Evolutionary conservation across 2,113 vertebrate genomes (phyloP).

Genomic region (Xyliphius kryptos): DNA sequence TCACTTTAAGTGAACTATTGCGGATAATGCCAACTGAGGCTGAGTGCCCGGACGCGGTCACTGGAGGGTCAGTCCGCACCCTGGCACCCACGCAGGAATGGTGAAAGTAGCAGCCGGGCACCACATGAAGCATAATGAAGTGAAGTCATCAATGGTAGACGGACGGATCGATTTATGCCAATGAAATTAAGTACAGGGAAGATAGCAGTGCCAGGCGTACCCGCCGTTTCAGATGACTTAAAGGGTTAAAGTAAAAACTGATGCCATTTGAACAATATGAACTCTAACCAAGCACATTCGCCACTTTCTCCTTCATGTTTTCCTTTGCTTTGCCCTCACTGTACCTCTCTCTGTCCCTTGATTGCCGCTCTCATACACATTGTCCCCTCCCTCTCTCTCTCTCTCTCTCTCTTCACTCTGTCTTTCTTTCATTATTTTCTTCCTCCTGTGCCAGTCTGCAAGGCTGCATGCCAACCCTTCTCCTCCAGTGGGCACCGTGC

Average conservation of each 20-base stretch:
- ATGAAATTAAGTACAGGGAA: slow-evolving; percentile 1
- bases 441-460: slow-evolving; percentile 58
- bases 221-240: background rate
- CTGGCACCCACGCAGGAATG: background rate
- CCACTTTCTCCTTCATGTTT: too few relatives aligned
- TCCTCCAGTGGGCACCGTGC: slow-evolving; percentile 64
- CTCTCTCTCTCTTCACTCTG: slow-evolving; percentile 48
- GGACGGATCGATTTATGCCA: slow-evolving; percentile 2
- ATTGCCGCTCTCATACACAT: too few relatives aligned
- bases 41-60: background rate
- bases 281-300: too few relatives aligned
- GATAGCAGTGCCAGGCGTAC: background rate
- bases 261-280: too few relatives aligned
- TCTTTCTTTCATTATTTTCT: slow-evolving; percentile 55
- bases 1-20: too few relatives aligned
- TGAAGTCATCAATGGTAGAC: slow-evolving; percentile 10
- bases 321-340: too few relatives aligned
- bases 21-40: too few relatives aligned
- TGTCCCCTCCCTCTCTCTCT: slow-evolving; percentile 15
- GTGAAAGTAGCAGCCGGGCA: slow-evolving; percentile 9
- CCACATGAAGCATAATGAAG: slow-evolving; percentile 19
- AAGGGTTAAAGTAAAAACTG: too few relatives aligned
- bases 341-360: too few relatives aligned
- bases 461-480: slow-evolving; percentile 65
- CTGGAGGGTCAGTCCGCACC: slow-evolving; percentile 8